Conservation (phyloP, 2,888 invertebrate genomes). For the Cryptops parisi region DNA sequence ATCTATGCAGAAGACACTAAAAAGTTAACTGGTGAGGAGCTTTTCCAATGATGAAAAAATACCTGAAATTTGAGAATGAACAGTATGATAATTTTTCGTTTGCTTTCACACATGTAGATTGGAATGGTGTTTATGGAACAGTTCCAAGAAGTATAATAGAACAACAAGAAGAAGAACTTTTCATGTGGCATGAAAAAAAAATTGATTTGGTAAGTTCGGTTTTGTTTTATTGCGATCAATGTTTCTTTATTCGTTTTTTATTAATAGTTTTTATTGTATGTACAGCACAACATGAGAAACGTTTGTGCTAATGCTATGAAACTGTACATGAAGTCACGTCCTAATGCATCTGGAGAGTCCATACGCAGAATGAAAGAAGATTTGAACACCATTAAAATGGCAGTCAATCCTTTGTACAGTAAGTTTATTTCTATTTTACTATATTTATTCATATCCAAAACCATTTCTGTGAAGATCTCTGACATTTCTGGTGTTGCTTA, state of each 20-base stretch:
- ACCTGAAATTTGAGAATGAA: too few relatives aligned
- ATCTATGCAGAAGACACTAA: slow-evolving; percentile 27
- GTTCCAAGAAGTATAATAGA: not conserved
- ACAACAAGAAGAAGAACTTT: not conserved
- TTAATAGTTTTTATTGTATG: too few relatives aligned
- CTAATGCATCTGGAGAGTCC: slow-evolving; percentile 75
- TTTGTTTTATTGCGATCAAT: too few relatives aligned
- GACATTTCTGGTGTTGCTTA: too few relatives aligned
- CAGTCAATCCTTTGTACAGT: slow-evolving; percentile 48
- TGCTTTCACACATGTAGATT: too few relatives aligned
- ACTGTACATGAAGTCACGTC: slow-evolving; percentile 75
- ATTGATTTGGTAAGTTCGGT: not conserved
- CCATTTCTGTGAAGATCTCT: too few relatives aligned
- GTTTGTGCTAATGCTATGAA: slow-evolving; percentile 79
- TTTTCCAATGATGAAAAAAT: too few relatives aligned
- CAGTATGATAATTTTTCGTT: too few relatives aligned
- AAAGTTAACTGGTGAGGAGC: not conserved
- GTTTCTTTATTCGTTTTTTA: too few relatives aligned
- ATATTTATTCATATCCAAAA: too few relatives aligned
- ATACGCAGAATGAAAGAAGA: slow-evolving; percentile 67
- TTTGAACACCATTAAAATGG: slow-evolving; percentile 40
- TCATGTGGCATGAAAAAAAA: not conserved
- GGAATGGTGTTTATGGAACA: not conserved
- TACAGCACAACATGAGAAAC: slow-evolving; percentile 42
- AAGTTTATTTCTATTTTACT: too few relatives aligned